Conservation (phyloP, 2,888 invertebrate genomes). For the Xylota sylvarum region DNA sequence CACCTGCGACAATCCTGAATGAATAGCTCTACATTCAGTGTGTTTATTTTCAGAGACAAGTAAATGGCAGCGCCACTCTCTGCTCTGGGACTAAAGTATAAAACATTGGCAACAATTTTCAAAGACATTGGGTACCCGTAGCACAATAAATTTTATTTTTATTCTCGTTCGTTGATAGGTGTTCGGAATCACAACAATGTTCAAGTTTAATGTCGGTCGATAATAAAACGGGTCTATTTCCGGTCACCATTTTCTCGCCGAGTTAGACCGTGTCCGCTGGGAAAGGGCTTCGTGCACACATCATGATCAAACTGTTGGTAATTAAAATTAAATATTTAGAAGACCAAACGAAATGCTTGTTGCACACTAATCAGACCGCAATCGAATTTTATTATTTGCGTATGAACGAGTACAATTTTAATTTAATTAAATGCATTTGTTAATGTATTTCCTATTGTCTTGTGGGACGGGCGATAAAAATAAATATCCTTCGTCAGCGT, state of each 20-base stretch:
- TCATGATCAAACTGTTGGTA: not conserved
- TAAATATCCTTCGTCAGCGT: conserved; percentile 52
- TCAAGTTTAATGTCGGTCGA: conserved; percentile 56
- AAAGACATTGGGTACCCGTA: conserved; percentile 24
- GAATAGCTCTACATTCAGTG: conserved; percentile 33
- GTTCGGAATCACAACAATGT: conserved; percentile 27
- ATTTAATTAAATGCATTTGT: conserved; percentile 16
- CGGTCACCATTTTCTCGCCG: not conserved
- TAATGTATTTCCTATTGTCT: conserved; percentile 6
- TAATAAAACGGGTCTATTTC: conserved; percentile 22
- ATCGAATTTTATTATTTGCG: not conserved
- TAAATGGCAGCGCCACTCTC: conserved; percentile 40
- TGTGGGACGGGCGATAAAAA: conserved; percentile 27
- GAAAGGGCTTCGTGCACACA: conserved; percentile 26
- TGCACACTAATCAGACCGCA: conserved; percentile 6
- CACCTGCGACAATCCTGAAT: conserved; percentile 31
- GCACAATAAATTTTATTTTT: conserved; percentile 28
- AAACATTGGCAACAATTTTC: conserved; percentile 40
- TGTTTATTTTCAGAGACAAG: conserved; percentile 39
- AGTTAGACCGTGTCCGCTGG: not conserved
- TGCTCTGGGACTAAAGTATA: conserved; percentile 2
- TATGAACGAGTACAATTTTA: conserved; percentile 1
- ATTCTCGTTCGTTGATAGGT: not conserved
- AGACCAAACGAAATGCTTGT: not conserved
- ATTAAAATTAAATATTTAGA: conserved; percentile 26